Base-by-base conservation (phyloP, 1,140 invertebrate genomes). In the Apis dorsata region DNA sequence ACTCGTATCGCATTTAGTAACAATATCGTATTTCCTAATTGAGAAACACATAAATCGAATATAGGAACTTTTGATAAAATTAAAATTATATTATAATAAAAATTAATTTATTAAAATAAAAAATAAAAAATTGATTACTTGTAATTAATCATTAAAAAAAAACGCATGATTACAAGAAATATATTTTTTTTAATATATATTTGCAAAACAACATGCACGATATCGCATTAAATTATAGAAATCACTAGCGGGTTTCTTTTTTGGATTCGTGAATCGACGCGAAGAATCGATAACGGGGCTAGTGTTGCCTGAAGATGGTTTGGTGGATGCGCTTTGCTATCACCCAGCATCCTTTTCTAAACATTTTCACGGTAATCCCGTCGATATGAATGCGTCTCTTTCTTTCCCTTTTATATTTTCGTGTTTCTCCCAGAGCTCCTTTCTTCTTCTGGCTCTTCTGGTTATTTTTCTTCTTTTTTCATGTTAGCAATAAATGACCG, bases 291-390 rank as follows among this genome's bases (percentile, higher is more conserved):
- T 79, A 84, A 57, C 53, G n/a, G 60, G 17, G 77, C 51, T 34
- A 71, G 55, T 24, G 65, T 79, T 60, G 63, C n/a, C 65, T 24
- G 65, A 81, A n/a, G 71, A 55, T 15, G n/a, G 49, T 55, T 53
- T 34, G 77, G 59, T 72, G 53, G 82, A 84, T 73, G 82, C 82
- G 69, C 59, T 83, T 73, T 59, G 51, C 76, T 53, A 71, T 79
- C 75, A 69, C 53, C 55, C 68, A 83, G 75, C 81, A 79, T 83
- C 81, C 81, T 83, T 79, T 70, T n/a, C 81, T 79, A 79, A 83
- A 83, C 75, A 83, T 79, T 72, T 72, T 60, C 68, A n/a, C 51
- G 75, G 53, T 57, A 71, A 83, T 83, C 49, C 66, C 57, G 66
- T 60, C 24, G 72, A 53, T 65, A n/a, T 53, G 79, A 21, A 70